A percentile compares a stretch with the other conserved stretches of the same genome.
Conservation (phyloP, 2,113 vertebrate species). For the Stegostoma tigrinum region DNA sequence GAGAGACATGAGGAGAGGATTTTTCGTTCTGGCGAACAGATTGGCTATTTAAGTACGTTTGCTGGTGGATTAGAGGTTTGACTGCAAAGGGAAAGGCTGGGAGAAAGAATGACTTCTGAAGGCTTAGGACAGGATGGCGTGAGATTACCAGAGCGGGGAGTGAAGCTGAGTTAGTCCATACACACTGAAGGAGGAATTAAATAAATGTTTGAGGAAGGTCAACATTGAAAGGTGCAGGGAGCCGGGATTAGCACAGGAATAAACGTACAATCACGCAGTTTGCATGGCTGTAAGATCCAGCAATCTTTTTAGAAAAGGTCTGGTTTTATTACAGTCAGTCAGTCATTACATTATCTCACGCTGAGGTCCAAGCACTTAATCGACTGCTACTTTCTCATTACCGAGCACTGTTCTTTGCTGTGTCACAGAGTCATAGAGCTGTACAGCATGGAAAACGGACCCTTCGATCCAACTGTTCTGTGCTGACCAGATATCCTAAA, state of each 20-base stretch:
- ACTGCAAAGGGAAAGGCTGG: too few species aligned
- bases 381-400: not conserved
- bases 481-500: too few species aligned
- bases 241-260: not conserved
- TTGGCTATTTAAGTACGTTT: not conserved
- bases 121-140: not conserved
- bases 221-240: not conserved
- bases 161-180: not conserved
- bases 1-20: not conserved
- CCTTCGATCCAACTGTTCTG: too few species aligned
- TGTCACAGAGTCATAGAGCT: too few species aligned
- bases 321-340: too few species aligned
- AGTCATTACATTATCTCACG: not conserved
- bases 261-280: too few species aligned
- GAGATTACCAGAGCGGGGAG: not conserved
- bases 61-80: not conserved
- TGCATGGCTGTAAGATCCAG: too few species aligned
- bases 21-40: not conserved
- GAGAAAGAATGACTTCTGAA: not conserved
- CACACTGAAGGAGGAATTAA: not conserved
- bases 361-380: not conserved
- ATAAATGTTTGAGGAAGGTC: not conserved
- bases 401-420: not conserved
- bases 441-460: too few species aligned
- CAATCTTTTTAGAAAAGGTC: too few species aligned